Percentiles rank a stretch among this genome's conserved stretches.
Evolutionary conservation across 2,113 vertebrate species (phyloP).

Genomic region (Equus quagga): DNA sequence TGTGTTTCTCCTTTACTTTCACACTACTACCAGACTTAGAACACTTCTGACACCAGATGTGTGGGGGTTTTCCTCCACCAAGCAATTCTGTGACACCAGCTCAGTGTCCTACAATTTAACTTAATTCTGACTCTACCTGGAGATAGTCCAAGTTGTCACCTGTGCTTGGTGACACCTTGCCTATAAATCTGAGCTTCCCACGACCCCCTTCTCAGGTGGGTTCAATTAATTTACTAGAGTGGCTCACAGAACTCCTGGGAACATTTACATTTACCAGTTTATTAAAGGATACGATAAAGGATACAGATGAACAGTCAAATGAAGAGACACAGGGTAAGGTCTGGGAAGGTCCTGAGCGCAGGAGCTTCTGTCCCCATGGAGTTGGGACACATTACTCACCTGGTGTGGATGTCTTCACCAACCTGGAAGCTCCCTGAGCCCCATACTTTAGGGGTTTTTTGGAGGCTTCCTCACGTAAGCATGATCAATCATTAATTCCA

Average conservation of each 20-base stretch:
- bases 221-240: not conserved
- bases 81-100: not conserved
- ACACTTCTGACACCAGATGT: not conserved
- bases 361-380: not conserved
- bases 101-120: not conserved
- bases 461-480: not conserved
- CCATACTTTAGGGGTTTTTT: not conserved
- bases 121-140: not conserved
- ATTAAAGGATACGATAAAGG: not conserved
- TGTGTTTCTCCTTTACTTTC: not conserved
- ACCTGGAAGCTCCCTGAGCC: not conserved
- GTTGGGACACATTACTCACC: not conserved
- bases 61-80: not conserved
- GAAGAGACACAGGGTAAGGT: not conserved
- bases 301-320: not conserved
- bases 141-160: not conserved
- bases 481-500: not conserved
- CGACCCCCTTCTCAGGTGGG: not conserved
- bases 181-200: not conserved
- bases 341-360: not conserved
- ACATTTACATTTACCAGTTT: not conserved
- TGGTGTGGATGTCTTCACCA: not conserved
- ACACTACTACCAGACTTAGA: not conserved
- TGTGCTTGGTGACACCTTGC: not conserved
- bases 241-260: not conserved